These are phyloP conservation scores for Rhinatrema bivittatum DNA, from an alignment of 2,797 vertebrate genomes.

Conservation along the genomic window DNA sequence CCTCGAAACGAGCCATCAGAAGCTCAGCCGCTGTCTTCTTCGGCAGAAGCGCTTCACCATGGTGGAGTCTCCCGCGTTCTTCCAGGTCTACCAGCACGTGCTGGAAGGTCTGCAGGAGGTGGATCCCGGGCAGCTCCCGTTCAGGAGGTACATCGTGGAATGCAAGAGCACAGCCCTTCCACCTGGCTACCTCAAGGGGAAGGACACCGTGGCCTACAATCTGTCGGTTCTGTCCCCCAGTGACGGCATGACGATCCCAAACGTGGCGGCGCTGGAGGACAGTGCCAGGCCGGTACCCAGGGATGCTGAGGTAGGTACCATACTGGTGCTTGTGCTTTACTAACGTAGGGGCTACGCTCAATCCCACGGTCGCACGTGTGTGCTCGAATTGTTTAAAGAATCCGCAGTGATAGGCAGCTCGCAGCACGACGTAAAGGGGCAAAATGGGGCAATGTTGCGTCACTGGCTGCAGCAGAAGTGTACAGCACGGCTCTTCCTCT, in stretches of 20 bases:
- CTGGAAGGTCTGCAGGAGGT: constrained; percentile 2
- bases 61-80: constrained; percentile 9
- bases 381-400: too few relatives aligned
- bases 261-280: too few relatives aligned
- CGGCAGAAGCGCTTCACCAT: neutral
- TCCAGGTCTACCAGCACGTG: constrained; percentile 8
- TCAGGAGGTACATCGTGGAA: neutral
- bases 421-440: too few relatives aligned
- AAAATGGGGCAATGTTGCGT: too few relatives aligned
- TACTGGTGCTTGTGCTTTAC: too few relatives aligned
- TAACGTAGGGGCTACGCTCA: too few relatives aligned
- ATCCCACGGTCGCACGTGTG: too few relatives aligned
- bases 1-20: neutral
- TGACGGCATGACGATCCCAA: too few relatives aligned
- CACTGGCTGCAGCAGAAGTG: too few relatives aligned
- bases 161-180: neutral
- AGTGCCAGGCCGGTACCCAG: neutral
- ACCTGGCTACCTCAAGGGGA: neutral
- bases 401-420: too few relatives aligned
- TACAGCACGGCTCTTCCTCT: too few relatives aligned
- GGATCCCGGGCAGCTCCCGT: neutral
- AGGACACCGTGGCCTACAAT: neutral
- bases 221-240: neutral
- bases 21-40: neutral
- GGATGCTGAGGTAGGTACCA: too few relatives aligned